Evolutionary conservation across 2,888 invertebrate genomes (phyloP).

Genomic region (Endomychus coccineus): DNA sequence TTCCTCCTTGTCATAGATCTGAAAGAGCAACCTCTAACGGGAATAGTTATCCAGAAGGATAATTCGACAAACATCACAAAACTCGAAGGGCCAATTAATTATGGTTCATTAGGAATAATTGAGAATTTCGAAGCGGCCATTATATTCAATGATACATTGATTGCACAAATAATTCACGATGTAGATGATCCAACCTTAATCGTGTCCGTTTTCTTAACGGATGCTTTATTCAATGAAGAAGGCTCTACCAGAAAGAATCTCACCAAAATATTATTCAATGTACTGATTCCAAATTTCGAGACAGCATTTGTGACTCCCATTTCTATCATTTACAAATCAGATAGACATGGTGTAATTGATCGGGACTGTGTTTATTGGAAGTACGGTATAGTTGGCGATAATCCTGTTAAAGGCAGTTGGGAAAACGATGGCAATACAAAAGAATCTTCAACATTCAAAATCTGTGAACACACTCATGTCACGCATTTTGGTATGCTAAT

Average conservation of each 20-base stretch:
- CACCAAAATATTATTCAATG: conserved; percentile 6
- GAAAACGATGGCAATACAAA: conserved; percentile 8
- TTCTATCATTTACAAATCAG: conserved; percentile 9
- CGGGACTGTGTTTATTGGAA: conserved; percentile 9
- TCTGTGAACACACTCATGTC: conserved; percentile 10
- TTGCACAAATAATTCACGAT: not conserved
- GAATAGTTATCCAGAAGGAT: too few relatives aligned
- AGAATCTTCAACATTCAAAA: not conserved
- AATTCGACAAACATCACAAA: conserved; percentile 2
- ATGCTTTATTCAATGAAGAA: conserved; percentile 11
- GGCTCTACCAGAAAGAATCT: not conserved
- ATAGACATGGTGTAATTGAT: not conserved
- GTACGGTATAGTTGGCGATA: conserved; percentile 5
- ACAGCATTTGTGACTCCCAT: not conserved
- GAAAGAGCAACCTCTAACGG: too few relatives aligned
- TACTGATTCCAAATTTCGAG: conserved; percentile 2
- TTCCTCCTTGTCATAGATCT: too few relatives aligned
- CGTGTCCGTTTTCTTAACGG: conserved; percentile 7
- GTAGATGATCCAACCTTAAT: not conserved
- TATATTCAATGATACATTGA: conserved; percentile 6
- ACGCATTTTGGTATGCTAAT: conserved; percentile 13
- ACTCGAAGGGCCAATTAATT: not conserved
- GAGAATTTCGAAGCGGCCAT: conserved; percentile 10
- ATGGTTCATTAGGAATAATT: not conserved
- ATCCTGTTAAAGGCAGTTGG: conserved; percentile 7